Evolutionary conservation across 1,140 invertebrate genomes (phyloP).

Genomic region (Dinoponera quadriceps): DNA sequence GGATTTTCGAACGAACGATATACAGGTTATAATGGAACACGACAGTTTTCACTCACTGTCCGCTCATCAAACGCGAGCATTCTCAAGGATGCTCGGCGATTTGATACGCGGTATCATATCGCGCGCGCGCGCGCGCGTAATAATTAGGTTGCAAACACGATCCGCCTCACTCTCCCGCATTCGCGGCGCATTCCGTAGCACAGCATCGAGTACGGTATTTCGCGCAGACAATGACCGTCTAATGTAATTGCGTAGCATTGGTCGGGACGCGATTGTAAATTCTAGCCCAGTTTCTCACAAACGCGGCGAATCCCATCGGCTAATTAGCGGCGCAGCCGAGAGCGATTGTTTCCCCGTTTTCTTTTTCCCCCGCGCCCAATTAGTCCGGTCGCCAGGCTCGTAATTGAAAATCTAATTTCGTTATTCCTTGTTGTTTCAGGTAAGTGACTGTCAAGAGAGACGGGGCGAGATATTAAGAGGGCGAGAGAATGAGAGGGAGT

Average conservation of each 20-base stretch:
- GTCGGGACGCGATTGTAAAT: slow-evolving; percentile 36
- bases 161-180: slow-evolving; percentile 26
- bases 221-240: slow-evolving; percentile 46
- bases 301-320: slow-evolving; percentile 38
- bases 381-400: slow-evolving; percentile 1
- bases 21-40: too few relatives aligned
- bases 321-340: slow-evolving; percentile 43
- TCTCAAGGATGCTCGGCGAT: neutral
- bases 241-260: slow-evolving; percentile 56
- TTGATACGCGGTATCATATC: slow-evolving; percentile 28
- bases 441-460: slow-evolving; percentile 70
- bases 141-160: slow-evolving; percentile 41
- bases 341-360: slow-evolving; percentile 50
- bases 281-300: slow-evolving; percentile 56
- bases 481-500: neutral
- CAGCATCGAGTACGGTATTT: slow-evolving; percentile 43
- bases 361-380: slow-evolving; percentile 29
- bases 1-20: too few relatives aligned
- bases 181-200: slow-evolving; percentile 26
- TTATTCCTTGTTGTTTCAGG: slow-evolving; percentile 83
- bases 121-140: slow-evolving; percentile 6
- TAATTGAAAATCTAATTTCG: slow-evolving; percentile 76
- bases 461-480: neutral
- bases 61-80: neutral
- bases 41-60: neutral